Base-by-base conservation (phyloP, 2,113 vertebrate species). In the Synchiropus splendidus region DNA sequence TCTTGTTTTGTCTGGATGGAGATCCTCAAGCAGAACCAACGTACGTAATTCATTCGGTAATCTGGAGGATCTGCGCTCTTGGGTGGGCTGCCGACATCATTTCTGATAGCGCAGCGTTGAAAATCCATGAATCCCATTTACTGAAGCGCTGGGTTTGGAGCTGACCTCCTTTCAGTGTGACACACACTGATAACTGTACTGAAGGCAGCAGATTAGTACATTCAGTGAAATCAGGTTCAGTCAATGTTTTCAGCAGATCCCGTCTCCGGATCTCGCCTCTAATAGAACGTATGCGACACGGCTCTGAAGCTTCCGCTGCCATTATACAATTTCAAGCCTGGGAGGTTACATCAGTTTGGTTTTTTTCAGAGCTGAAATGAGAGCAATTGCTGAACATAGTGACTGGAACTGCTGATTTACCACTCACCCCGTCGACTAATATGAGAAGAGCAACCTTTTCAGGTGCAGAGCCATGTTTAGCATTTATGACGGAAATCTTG, bases 91-190 rank as follows among this genome's bases (percentile, higher is more conserved):
- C 21, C 4, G 33, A 6, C 16, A 58, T 65, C 14, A 54, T 45
- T 45, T 33, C 16, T 47, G 31, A 51, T 30, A 42, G 42, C 35
- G 36, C 16, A 51, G 31, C 31, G 34, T 12, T 41, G 54, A 56
- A 55, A 47, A 52, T 27, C 42, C n/a, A 37, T 34, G 12, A 51
- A 21, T 70, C 37, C 27, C 16, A 18, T 60, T 70, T 67, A 4
- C 21, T 42, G 61, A 64, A 37, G 16, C 37, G 6, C 6, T 3
- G 2, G 18, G 16, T 30, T 48, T 16, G 36, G 2, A 12, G 34
- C 18, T 31, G 15, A 55, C 10, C 42, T 41, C 21, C 30, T 45
- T 31, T 41, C 39, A 38, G 16, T 16, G 37, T 18, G 5, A 33
- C 48, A 54, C n/a, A 36, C 12, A 36, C 32, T 12, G 39, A 18